A percentile compares a stretch with the other conserved stretches of the same genome.
phyloP scores from a whole-genome alignment of 2,888 invertebrate species.

The Drosophila glabriapex region DNA sequence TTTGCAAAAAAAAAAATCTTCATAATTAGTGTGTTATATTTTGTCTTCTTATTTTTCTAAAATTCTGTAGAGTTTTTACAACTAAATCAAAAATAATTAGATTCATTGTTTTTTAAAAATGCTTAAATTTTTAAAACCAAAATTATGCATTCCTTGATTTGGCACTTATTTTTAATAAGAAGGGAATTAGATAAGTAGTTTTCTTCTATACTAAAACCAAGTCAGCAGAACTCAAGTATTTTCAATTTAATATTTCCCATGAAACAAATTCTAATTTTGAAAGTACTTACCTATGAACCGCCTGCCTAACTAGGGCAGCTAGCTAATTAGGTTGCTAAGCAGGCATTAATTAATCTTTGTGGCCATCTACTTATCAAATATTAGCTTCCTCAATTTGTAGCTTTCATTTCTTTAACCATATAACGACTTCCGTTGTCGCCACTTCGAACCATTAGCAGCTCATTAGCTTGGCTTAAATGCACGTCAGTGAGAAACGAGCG shows the following conservation, averaged over 20 bases:
- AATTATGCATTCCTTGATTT: not conserved
- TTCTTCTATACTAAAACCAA: not conserved
- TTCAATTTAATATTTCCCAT: not conserved
- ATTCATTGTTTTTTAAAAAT: no score
- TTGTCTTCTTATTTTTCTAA: not conserved
- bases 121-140: no score
- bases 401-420: conserved; percentile 65
- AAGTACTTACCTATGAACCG: not conserved
- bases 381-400: conserved; percentile 56
- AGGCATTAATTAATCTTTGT: conserved; percentile 42
- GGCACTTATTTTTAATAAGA: not conserved
- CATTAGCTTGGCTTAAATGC: conserved; percentile 65
- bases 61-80: not conserved
- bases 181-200: not conserved
- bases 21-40: not conserved
- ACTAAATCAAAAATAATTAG: no score
- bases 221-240: not conserved
- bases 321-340: conserved; percentile 47
- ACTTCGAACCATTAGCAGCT: conserved; percentile 47
- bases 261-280: not conserved
- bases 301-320: conserved; percentile 13
- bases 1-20: not conserved
- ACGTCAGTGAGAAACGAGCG: conserved; percentile 38
- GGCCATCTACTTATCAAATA: conserved; percentile 35
- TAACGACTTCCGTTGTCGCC: conserved; percentile 57